These are phyloP conservation scores for Calonectris borealis DNA, from an alignment of 2,113 vertebrate genomes.

Conservation along the genomic window DNA sequence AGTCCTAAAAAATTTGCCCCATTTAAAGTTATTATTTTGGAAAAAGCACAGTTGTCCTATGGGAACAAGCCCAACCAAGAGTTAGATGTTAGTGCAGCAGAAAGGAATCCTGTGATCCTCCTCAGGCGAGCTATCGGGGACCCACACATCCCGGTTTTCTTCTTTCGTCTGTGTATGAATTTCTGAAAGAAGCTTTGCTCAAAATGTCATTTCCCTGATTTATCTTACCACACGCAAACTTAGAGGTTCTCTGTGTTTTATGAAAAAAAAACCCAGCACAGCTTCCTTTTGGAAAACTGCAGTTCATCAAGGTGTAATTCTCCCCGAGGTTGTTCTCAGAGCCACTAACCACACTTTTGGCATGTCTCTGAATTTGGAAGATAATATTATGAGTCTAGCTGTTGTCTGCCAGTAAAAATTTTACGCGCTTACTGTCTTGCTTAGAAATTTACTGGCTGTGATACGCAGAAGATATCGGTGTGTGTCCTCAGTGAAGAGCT, in stretches of 20 bases:
- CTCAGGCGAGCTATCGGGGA: not conserved
- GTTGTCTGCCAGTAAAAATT: not conserved
- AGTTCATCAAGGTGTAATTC: not conserved
- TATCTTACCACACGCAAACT: fast-evolving
- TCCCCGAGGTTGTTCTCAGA: not conserved
- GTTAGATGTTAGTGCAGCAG: not conserved
- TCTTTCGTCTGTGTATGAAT: not conserved
- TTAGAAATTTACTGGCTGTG: not conserved
- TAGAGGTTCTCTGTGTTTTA: not conserved
- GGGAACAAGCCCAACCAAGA: not conserved
- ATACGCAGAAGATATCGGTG: fast-evolving
- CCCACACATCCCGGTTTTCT: not conserved
- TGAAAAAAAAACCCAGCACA: not conserved
- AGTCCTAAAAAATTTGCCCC: not conserved
- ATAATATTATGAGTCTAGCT: not conserved
- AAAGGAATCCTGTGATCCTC: not conserved
- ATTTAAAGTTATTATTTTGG: not conserved
- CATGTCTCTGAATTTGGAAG: not conserved
- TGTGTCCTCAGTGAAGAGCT: not conserved
- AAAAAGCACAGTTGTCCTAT: not conserved
- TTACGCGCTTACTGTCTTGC: not conserved
- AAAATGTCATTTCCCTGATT: not conserved
- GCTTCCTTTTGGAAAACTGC: not conserved
- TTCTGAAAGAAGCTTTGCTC: not conserved
- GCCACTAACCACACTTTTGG: not conserved